Evolutionary conservation across 1,140 invertebrate species (phyloP).

Genomic region (honey bee (Apis mellifera)): Amel_HAv3.1 CM009942.2:3621501-3622000

Average conservation of each 20-base stretch:
- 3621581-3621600: not conserved
- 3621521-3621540: too few species aligned
- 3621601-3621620: not conserved
- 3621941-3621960: not conserved
- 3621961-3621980: slow-evolving; percentile 3
- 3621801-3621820: too few species aligned
- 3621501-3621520: too few species aligned
- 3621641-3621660: not conserved
- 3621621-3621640: not conserved
- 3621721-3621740: not conserved
- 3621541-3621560: too few species aligned
- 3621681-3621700: not conserved
- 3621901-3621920: slow-evolving; percentile 28
- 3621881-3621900: not conserved
- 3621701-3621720: not conserved
- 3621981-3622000: not conserved
- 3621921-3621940: slow-evolving; percentile 1
- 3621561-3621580: not conserved
- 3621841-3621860: not conserved
- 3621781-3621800: not conserved
- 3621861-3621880: not conserved
- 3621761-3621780: not conserved
- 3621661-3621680: not conserved
- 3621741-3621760: not conserved
- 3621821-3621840: not conserved